Percentiles rank a stretch among this genome's conserved stretches.
These are phyloP conservation scores for Lates japonicus DNA, from an alignment of 2,797 vertebrate genomes.

Conservation along the genomic window DNA sequence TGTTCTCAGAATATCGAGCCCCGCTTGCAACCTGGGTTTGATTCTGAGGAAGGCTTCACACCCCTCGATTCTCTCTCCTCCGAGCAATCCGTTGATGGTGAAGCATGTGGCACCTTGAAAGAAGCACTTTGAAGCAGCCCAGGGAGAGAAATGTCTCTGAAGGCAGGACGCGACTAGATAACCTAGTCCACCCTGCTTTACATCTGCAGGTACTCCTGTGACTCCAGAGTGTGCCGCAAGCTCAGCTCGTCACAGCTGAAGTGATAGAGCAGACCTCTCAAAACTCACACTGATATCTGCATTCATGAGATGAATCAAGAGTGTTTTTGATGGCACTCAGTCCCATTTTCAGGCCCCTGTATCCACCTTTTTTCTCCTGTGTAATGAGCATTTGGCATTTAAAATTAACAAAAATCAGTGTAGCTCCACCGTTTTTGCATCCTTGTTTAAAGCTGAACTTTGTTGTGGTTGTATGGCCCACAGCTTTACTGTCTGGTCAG, in stretches of 20 bases:
- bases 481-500: not conserved
- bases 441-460: not conserved
- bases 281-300: slow-evolving; percentile 16
- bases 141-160: slow-evolving; percentile 54
- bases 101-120: slow-evolving; percentile 63
- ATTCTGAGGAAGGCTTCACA: slow-evolving; percentile 53
- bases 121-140: slow-evolving; percentile 68
- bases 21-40: slow-evolving; percentile 53
- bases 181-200: slow-evolving; percentile 60
- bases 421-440: not conserved
- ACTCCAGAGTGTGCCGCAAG: slow-evolving; percentile 34
- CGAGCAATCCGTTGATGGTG: slow-evolving; percentile 63
- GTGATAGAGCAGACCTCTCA: slow-evolving; percentile 23
- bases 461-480: not conserved
- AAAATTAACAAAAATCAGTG: not conserved
- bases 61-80: slow-evolving; percentile 24
- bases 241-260: slow-evolving; percentile 13
- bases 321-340: not conserved
- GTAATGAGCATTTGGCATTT: not conserved
- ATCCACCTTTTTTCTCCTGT: too few species aligned
- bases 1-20: slow-evolving; percentile 63
- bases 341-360: not conserved
- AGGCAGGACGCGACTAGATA: slow-evolving; percentile 58
- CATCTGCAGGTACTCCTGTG: slow-evolving; percentile 49
- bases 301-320: slow-evolving; percentile 24